A percentile compares a stretch with the other conserved stretches of the same genome.
phyloP scores from a whole-genome alignment of 35 echinoderm and acorn worm species.

The Apostichopus californicus region DNA sequence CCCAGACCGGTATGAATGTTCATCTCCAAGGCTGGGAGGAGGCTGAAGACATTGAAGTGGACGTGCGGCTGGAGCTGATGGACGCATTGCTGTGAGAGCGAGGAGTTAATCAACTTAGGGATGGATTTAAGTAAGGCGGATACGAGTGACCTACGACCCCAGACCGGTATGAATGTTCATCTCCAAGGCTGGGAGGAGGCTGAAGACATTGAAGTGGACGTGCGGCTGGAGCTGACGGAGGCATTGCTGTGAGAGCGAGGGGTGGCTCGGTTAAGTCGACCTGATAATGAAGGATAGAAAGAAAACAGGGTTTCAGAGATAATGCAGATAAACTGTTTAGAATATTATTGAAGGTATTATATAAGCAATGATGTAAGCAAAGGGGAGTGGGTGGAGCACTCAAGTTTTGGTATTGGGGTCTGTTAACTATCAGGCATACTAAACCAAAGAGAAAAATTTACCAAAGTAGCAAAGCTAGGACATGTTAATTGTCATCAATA shows the following conservation, averaged over 20 bases:
- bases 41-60: constrained; percentile 25
- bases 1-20: neutral
- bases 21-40: constrained; percentile 41
- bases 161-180: neutral
- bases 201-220: constrained; percentile 33
- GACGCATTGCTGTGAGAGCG: constrained; percentile 19
- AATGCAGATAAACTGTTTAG: neutral
- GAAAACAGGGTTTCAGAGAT: too few relatives aligned
- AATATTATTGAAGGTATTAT: neutral
- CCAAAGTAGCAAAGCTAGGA: too few relatives aligned
- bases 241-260: constrained; percentile 22
- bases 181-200: constrained; percentile 21
- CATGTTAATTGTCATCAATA: too few relatives aligned
- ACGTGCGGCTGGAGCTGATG: constrained; percentile 3
- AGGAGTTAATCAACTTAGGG: neutral
- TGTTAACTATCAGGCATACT: too few relatives aligned
- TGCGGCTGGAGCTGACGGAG: constrained; percentile 5
- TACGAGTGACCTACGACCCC: neutral
- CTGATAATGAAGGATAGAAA: neutral
- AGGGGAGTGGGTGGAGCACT: too few relatives aligned
- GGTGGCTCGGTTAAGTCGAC: constrained; percentile 21
- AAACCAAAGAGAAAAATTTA: too few relatives aligned
- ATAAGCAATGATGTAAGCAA: too few relatives aligned
- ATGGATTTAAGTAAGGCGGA: neutral
- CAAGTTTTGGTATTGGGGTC: too few relatives aligned